These are phyloP conservation scores for Girardinichthys multiradiatus DNA, from an alignment of 2,113 vertebrate species.

Conservation along the genomic window DNA sequence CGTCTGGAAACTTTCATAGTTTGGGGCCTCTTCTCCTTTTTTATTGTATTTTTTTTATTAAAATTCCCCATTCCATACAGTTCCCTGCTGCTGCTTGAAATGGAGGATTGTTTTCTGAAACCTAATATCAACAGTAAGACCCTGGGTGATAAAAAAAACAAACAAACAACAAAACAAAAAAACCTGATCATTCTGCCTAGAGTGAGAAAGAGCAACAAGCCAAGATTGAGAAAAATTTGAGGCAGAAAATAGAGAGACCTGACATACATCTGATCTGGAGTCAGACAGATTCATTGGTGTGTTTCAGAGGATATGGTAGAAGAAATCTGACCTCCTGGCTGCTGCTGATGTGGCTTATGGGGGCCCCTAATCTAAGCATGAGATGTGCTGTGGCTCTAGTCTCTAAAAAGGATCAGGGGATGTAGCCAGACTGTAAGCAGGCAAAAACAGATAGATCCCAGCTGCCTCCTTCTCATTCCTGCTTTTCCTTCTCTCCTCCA, in stretches of 20 bases:
- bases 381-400: slow-evolving; percentile 49
- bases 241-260: neutral
- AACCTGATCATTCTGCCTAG: slow-evolving; percentile 30
- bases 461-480: neutral
- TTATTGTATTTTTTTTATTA: slow-evolving; percentile 54
- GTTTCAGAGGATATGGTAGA: slow-evolving; percentile 53
- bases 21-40: slow-evolving; percentile 32
- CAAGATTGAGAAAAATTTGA: slow-evolving; percentile 28
- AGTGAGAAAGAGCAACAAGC: slow-evolving; percentile 16
- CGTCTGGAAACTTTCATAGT: slow-evolving; percentile 15
- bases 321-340: slow-evolving; percentile 64
- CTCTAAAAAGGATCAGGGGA: slow-evolving; percentile 57
- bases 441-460: slow-evolving; percentile 42
- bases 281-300: slow-evolving; percentile 46
- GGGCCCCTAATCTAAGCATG: slow-evolving; percentile 65
- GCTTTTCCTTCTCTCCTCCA: slow-evolving; percentile 9
- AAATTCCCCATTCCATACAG: slow-evolving; percentile 61
- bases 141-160: slow-evolving; percentile 30
- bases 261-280: slow-evolving; percentile 56
- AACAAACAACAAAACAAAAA: slow-evolving; percentile 8
- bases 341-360: slow-evolving; percentile 54
- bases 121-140: slow-evolving; percentile 61
- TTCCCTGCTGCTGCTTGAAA: slow-evolving; percentile 43
- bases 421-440: slow-evolving; percentile 41
- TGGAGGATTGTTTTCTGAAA: slow-evolving; percentile 60